phyloP scores from a whole-genome alignment of 2,113 vertebrate species.

The Pogona vitticeps region DNA sequence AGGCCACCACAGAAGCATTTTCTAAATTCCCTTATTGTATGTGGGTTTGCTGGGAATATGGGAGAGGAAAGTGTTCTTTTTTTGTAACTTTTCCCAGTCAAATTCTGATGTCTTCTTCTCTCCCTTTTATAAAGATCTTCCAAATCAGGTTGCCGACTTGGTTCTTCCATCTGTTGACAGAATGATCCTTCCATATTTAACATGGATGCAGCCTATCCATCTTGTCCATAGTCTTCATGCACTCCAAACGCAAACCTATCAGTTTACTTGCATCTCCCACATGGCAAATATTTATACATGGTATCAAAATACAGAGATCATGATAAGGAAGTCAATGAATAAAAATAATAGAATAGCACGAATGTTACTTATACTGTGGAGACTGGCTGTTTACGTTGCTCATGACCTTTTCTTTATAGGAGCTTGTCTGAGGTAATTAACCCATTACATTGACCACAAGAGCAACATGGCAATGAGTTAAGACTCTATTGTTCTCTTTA shows the following conservation, averaged over 20 bases:
- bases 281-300: too few species aligned
- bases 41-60: constrained; percentile 30
- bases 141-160: not conserved
- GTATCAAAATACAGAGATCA: too few species aligned
- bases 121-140: not conserved
- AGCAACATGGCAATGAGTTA: too few species aligned
- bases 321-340: too few species aligned
- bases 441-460: too few species aligned
- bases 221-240: not conserved
- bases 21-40: constrained; percentile 37
- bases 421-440: too few species aligned
- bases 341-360: too few species aligned
- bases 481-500: too few species aligned
- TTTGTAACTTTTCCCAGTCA: constrained; percentile 5
- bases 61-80: constrained; percentile 7
- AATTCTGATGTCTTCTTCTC: not conserved
- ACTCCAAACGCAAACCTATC: not conserved
- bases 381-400: too few species aligned
- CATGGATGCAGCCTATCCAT: not conserved
- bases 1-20: constrained; percentile 19
- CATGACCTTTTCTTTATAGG: too few species aligned
- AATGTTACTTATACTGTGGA: too few species aligned
- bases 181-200: not conserved
- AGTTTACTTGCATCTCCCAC: too few species aligned
- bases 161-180: not conserved